These are phyloP conservation scores for Tolypeutes matacus DNA, from an alignment of 2,797 vertebrate genomes.

Conservation along the genomic window DNA sequence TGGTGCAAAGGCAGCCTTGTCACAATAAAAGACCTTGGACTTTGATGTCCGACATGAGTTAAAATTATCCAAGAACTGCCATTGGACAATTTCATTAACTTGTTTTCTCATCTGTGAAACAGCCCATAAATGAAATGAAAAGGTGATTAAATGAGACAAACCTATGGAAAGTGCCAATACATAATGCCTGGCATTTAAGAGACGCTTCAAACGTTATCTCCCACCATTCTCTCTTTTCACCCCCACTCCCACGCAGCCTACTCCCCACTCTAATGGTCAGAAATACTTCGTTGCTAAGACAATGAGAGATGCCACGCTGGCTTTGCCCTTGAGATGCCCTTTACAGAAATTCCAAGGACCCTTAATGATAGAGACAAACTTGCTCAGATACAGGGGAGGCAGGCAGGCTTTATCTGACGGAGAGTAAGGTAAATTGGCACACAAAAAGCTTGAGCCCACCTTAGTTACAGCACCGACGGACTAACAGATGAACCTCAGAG, in stretches of 20 bases:
- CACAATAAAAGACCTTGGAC: not conserved
- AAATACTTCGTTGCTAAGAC: not conserved
- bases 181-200: not conserved
- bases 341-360: not conserved
- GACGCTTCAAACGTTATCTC: no score
- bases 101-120: not conserved
- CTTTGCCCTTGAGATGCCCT: not conserved
- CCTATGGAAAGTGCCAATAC: not conserved
- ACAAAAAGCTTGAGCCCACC: not conserved
- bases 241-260: accelerated
- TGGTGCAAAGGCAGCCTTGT: not conserved
- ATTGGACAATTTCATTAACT: not conserved
- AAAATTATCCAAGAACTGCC: not conserved
- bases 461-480: not conserved
- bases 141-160: not conserved
- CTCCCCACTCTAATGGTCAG: accelerated
- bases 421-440: not conserved
- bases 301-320: not conserved
- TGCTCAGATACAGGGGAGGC: not conserved
- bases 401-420: not conserved
- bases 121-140: not conserved
- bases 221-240: not conserved
- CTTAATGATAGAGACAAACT: not conserved
- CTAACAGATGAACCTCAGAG: no score
- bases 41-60: not conserved